These are phyloP conservation scores for Sebastes iracundus DNA, from an alignment of 2,797 vertebrate species.

Conservation along the genomic window DNA sequence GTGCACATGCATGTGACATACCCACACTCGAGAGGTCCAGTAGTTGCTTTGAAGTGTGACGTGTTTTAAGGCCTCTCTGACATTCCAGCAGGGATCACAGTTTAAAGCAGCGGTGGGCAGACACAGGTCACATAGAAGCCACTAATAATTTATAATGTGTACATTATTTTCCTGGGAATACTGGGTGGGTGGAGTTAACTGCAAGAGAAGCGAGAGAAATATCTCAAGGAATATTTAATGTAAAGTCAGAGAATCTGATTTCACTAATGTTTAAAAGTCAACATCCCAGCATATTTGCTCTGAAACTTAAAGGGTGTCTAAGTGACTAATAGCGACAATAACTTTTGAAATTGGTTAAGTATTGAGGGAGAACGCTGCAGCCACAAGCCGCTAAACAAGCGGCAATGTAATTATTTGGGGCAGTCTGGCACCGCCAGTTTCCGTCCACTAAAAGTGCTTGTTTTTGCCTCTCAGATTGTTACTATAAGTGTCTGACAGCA, in stretches of 20 bases:
- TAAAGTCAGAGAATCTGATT: background rate
- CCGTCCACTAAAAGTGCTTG: too few relatives aligned
- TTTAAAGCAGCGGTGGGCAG: background rate
- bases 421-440: too few relatives aligned
- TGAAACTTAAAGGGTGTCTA: background rate
- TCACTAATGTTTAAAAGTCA: background rate
- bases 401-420: too few relatives aligned
- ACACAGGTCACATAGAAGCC: background rate
- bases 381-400: too few relatives aligned
- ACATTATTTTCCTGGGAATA: background rate
- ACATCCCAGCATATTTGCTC: background rate
- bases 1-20: background rate
- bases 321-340: too few relatives aligned
- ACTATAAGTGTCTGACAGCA: too few relatives aligned
- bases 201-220: background rate
- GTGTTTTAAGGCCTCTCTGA: constrained; percentile 9
- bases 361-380: too few relatives aligned
- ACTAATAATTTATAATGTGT: background rate
- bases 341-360: too few relatives aligned
- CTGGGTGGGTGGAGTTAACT: background rate
- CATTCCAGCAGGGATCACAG: constrained; percentile 39
- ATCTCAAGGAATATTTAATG: background rate
- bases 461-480: too few relatives aligned
- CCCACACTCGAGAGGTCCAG: constrained; percentile 6
- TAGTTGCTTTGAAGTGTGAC: constrained; percentile 35